A percentile compares a stretch with the other conserved stretches of the same genome.
phyloP scores from a whole-genome alignment of 2,113 vertebrate genomes.

The Gopherus evgoodei region DNA sequence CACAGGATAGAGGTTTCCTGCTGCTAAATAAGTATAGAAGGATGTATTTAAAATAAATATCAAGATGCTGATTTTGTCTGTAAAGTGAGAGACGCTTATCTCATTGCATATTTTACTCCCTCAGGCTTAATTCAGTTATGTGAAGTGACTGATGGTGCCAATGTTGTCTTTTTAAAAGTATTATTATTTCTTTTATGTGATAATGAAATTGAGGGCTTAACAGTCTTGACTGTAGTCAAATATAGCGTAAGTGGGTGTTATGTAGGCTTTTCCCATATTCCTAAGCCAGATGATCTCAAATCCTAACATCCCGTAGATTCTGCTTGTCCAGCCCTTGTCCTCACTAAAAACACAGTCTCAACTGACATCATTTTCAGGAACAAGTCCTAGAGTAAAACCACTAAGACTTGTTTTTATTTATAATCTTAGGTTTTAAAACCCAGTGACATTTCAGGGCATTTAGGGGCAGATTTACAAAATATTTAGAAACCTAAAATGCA shows the following conservation, averaged over 20 bases:
- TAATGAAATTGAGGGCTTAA: constrained; percentile 24
- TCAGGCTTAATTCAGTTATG: neutral
- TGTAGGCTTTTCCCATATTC: neutral
- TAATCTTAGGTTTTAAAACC: neutral
- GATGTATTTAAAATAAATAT: neutral
- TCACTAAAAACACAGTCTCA: neutral
- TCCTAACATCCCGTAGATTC: neutral
- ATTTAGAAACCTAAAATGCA: neutral
- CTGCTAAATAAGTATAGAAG: neutral
- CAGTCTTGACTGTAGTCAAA: neutral
- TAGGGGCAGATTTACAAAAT: neutral
- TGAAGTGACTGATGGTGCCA: neutral
- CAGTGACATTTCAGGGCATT: neutral
- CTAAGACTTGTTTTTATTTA: neutral
- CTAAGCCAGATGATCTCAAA: neutral
- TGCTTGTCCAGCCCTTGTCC: neutral
- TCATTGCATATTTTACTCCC: neutral
- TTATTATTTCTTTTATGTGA: neutral
- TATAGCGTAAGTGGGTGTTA: neutral
- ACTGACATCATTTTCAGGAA: neutral
- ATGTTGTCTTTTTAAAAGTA: constrained; percentile 33
- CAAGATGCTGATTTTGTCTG: constrained; percentile 16
- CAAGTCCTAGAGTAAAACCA: neutral
- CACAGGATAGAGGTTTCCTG: neutral
- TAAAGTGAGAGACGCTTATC: constrained; percentile 4